These are phyloP conservation scores for Cynopterus sphinx DNA, from an alignment of 2,797 vertebrate species.

Conservation along the genomic window DNA sequence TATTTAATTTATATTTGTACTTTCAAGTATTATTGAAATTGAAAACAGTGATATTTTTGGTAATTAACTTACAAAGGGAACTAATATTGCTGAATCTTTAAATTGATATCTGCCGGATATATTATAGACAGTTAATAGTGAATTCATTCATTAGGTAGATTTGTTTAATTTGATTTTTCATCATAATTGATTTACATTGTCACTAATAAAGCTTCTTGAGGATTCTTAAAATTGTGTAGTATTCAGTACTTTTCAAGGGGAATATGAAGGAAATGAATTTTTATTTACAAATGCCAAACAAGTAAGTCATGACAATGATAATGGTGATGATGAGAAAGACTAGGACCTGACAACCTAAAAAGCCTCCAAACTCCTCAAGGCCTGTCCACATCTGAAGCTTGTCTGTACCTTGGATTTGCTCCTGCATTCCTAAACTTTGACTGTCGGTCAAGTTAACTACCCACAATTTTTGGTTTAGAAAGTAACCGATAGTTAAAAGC, in stretches of 20 bases:
- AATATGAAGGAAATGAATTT: conserved; percentile 51
- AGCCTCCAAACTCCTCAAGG: conserved; percentile 67
- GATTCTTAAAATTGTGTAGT: conserved; percentile 70
- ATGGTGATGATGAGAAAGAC: background rate
- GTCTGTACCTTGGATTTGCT: conserved; percentile 83
- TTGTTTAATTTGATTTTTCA: conserved; percentile 80
- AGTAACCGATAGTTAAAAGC: conserved; percentile 81
- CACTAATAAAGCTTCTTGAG: conserved; percentile 71
- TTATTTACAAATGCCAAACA: background rate
- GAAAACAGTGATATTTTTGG: conserved; percentile 81
- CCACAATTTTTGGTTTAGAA: conserved; percentile 83
- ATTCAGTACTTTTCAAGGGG: background rate
- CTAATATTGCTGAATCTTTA: conserved; percentile 81
- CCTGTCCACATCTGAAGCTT: conserved; percentile 81
- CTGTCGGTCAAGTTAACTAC: conserved; percentile 82
- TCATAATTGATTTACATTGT: conserved; percentile 79
- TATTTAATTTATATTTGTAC: conserved; percentile 86
- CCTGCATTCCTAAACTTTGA: conserved; percentile 84
- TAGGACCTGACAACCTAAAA: conserved; percentile 72
- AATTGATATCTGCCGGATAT: conserved; percentile 78
- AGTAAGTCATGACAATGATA: background rate
- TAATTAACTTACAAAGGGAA: conserved; percentile 78
- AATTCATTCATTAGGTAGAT: conserved; percentile 80
- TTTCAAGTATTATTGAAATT: conserved; percentile 83
- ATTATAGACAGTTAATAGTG: conserved; percentile 75